Evolutionary conservation across 2,113 vertebrate species (phyloP), one percentile per base, ranked within the genome.

Genomic region (Clinocottus analis): DNA sequence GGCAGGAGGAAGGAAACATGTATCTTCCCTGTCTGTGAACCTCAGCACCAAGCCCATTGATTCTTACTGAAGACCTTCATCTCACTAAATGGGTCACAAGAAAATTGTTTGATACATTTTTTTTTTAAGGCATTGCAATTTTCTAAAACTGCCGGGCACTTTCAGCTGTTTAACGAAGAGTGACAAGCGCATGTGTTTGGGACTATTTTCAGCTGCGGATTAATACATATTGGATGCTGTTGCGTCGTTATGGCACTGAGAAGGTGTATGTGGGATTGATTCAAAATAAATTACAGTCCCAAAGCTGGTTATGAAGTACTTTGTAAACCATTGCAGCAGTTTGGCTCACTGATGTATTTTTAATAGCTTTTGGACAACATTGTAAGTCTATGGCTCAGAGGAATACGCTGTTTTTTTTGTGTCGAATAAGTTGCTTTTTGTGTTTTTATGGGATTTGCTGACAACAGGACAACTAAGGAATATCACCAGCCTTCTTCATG

Each of bases 181-280:
- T 27, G 8, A 64, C 4, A 10, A n/a, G 21, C 21, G 19, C 21
- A 23, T 12, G 53, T 21, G 25, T 31, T 37, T 21, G 19, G 25
- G 25, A 69, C 14, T 39, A 39, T 39, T 69, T 69, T 69, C 49
- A 25, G 31, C 14, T 23, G 49, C 2, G 33, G 66, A 55, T 69
- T 69, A 25, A 25, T 70, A 13, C 51, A 56, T 16, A 43, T 13
- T 2, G 10, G 67, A 16, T 29, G 68, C 51, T 9, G 17, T 58
- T 13, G 16, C 27, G 35, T 41, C 12, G 25, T 56, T 27, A 56
- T 56, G 12, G 55, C 25, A 31, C 27, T 14, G 55, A 13, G 25
- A 58, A 27, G 27, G 14, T 29, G 27, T 27, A 17, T 7, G 25
- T 29, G 55, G 25, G 13, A 17, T 58, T 31, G 56, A 39, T 58